phyloP scores from a whole-genome alignment of 2,797 vertebrate species.

The Psittacula echo region DNA sequence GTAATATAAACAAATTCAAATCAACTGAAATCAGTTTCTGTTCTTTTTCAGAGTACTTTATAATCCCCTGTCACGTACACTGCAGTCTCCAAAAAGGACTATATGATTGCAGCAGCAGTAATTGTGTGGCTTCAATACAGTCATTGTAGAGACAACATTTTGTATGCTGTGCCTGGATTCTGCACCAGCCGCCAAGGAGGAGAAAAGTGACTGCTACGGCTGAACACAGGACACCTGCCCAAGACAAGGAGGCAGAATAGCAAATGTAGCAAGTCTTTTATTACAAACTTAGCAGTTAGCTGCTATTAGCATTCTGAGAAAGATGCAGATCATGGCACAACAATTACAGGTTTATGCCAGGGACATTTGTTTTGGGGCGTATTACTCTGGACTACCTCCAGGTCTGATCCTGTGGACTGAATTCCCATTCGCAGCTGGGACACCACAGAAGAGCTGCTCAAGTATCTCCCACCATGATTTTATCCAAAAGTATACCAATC shows the following conservation, averaged over 20 bases:
- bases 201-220: background rate
- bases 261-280: background rate
- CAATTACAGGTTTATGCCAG: background rate
- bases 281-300: background rate
- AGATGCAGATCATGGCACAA: background rate
- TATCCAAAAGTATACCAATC: background rate
- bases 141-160: background rate
- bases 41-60: background rate
- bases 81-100: background rate
- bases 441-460: background rate
- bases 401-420: accelerated
- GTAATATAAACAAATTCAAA: background rate
- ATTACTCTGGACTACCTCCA: background rate
- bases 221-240: background rate
- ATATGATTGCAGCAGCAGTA: background rate
- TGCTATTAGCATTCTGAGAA: background rate
- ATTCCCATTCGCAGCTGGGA: background rate
- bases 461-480: background rate
- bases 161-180: background rate
- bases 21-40: background rate
- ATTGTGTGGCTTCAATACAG: background rate
- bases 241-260: background rate
- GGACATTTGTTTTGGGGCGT: background rate
- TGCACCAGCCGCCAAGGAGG: background rate
- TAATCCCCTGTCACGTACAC: background rate